Evolutionary conservation across 2,113 vertebrate genomes (phyloP).

Genomic region (Struthidea cinerea): DNA sequence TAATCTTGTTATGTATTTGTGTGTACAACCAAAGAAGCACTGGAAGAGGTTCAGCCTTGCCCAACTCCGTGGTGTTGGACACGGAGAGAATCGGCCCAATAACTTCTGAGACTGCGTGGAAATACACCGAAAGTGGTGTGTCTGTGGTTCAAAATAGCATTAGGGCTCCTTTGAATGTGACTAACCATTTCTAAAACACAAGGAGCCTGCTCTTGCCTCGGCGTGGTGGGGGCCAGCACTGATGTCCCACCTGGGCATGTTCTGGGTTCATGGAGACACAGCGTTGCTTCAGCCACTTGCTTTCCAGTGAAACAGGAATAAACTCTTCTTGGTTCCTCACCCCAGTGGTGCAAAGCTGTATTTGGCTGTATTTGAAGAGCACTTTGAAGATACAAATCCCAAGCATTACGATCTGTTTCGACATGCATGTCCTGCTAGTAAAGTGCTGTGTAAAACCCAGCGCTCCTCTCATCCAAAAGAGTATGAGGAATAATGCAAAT

Average conservation of each 20-base stretch:
- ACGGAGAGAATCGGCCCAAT: background rate
- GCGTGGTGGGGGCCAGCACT: rapidly evolving
- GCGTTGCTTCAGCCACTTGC: rapidly evolving
- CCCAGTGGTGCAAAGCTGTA: background rate
- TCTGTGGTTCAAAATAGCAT: background rate
- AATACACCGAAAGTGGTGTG: background rate
- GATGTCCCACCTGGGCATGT: background rate
- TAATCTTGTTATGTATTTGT: background rate
- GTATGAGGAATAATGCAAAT: background rate
- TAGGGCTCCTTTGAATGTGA: background rate
- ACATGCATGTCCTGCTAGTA: background rate
- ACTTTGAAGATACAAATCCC: constrained; percentile 11
- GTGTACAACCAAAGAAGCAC: background rate
- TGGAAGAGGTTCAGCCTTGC: background rate
- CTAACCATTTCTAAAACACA: background rate
- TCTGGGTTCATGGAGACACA: background rate
- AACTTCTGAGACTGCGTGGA: background rate
- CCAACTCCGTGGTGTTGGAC: rapidly evolving
- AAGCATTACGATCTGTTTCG: background rate
- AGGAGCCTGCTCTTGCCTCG: rapidly evolving
- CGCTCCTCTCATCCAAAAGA: background rate
- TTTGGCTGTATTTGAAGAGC: background rate
- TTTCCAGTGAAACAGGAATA: background rate
- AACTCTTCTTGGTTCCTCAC: background rate
- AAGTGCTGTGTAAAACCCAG: background rate